Evolutionary conservation across 2,113 vertebrate genomes (phyloP).

Genomic region (Bubalus kerabau): DNA sequence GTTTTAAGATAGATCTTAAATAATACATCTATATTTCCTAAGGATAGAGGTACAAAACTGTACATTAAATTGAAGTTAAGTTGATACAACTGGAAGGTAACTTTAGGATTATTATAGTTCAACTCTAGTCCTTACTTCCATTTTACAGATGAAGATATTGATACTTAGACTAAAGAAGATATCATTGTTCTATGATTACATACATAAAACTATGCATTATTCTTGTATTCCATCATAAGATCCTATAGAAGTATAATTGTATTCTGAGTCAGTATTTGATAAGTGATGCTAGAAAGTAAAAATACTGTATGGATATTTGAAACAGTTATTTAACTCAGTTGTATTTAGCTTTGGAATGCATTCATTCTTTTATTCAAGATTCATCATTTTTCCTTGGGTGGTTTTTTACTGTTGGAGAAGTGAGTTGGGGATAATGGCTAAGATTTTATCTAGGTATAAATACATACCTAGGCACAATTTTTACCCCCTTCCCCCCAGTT

Average conservation of each 20-base stretch:
- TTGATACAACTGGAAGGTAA: background rate
- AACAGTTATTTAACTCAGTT: background rate
- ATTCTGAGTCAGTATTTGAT: conserved; percentile 15
- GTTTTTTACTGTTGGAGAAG: background rate
- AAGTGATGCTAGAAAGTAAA: background rate
- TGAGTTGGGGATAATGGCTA: background rate
- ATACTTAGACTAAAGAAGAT: background rate
- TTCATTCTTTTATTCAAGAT: background rate
- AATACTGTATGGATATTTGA: background rate
- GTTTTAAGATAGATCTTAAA: background rate
- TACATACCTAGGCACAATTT: background rate
- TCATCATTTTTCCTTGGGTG: background rate
- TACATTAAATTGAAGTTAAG: background rate
- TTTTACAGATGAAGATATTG: background rate
- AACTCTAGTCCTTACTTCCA: background rate
- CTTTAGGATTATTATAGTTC: background rate
- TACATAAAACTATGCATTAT: background rate
- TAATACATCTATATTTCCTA: conserved; percentile 11
- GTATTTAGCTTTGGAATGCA: conserved; percentile 15
- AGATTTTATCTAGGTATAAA: background rate
- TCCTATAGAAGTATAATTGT: background rate
- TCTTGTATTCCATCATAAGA: background rate
- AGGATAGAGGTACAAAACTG: background rate
- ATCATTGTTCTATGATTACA: background rate
- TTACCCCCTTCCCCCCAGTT: background rate